Evolutionary conservation across 2,797 vertebrate genomes (phyloP).

Genomic region (Antennarius maculatus): DNA sequence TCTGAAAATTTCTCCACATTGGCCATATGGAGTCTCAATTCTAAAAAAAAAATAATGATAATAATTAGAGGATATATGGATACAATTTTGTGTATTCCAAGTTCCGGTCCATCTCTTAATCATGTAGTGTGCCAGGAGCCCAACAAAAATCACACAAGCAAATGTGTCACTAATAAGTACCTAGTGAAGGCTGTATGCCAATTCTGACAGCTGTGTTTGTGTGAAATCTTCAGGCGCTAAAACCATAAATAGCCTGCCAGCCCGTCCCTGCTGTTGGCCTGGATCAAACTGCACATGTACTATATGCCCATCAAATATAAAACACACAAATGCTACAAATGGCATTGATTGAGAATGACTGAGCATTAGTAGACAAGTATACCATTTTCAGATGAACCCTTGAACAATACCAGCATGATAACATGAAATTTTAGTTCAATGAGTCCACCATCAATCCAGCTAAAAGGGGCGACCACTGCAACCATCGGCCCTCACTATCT

Average conservation of each 20-base stretch:
- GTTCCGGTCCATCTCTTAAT: constrained; percentile 38
- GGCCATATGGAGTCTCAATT: no score
- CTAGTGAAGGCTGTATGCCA: constrained; percentile 59
- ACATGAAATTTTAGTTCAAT: neutral
- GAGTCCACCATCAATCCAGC: constrained; percentile 3
- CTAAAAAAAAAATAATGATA: no score
- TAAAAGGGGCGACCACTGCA: neutral
- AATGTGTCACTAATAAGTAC: constrained; percentile 27
- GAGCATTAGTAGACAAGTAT: neutral
- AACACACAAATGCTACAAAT: constrained; percentile 14
- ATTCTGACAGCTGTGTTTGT: constrained; percentile 66
- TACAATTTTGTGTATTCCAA: constrained; percentile 46
- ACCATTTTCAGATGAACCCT: neutral
- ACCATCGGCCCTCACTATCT: constrained; percentile 9
- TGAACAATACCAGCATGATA: neutral
- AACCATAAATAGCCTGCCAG: constrained; percentile 42
- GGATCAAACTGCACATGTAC: constrained; percentile 19
- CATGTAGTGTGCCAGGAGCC: constrained; percentile 20
- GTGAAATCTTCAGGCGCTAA: constrained; percentile 46
- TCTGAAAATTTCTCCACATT: no score
- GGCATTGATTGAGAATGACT: neutral
- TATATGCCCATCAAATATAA: constrained; percentile 2
- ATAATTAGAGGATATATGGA: constrained; percentile 33
- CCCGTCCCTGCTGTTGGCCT: constrained; percentile 44
- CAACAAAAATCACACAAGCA: constrained; percentile 41